A percentile compares a stretch with the other conserved stretches of the same genome.
These are phyloP conservation scores for Pristionchus entomophagus DNA, from an alignment of 2,888 invertebrate species.

Conservation along the genomic window DNA sequence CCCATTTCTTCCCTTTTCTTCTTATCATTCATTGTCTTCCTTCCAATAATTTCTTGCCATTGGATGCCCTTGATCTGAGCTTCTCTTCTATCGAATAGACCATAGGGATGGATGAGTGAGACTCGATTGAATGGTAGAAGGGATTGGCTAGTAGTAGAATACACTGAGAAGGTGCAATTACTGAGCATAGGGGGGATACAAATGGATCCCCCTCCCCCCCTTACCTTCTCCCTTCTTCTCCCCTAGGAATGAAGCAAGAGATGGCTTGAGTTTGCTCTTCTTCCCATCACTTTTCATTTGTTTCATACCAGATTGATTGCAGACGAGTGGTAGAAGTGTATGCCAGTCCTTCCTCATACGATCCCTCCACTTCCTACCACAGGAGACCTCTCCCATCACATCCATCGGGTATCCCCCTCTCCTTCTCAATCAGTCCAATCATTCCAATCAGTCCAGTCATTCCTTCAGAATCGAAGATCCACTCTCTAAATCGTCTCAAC, in stretches of 20 bases:
- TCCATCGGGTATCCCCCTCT: neutral
- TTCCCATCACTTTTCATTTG: neutral
- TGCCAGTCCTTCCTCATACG: slow-evolving; percentile 40
- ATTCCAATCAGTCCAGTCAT: neutral
- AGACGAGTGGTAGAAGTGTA: slow-evolving; percentile 40
- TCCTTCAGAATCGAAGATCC: slow-evolving; percentile 44
- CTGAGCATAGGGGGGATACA: slow-evolving; percentile 13
- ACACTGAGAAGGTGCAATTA: slow-evolving; percentile 35
- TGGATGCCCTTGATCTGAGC: too few species aligned
- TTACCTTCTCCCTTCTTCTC: neutral
- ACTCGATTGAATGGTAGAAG: slow-evolving; percentile 4
- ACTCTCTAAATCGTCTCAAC: slow-evolving; percentile 46
- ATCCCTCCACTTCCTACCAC: slow-evolving; percentile 13
- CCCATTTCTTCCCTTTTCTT: neutral
- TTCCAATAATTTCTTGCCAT: too few species aligned
- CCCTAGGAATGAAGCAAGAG: too few species aligned
- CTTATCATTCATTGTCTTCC: too few species aligned
- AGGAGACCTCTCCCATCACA: neutral
- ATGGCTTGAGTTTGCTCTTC: neutral
- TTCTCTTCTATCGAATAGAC: neutral
- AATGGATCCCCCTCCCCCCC: neutral
- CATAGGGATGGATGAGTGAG: neutral
- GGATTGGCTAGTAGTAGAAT: neutral
- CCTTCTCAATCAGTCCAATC: neutral
- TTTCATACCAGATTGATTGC: neutral